phyloP scores from a whole-genome alignment of 2,888 invertebrate genomes.

The Unio delphinus region DNA sequence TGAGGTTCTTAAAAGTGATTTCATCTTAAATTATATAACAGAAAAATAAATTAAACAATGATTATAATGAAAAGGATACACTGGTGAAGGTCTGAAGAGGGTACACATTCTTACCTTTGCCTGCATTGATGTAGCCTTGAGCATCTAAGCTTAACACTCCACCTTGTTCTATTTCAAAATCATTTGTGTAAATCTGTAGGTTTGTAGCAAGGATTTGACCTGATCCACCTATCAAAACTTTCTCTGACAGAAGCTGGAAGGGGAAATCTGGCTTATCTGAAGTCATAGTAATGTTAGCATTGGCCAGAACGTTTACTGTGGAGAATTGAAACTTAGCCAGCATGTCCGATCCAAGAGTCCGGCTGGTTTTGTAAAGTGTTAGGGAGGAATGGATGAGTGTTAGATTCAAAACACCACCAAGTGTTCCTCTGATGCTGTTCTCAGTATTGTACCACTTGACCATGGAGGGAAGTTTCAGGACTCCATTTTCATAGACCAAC shows the following conservation, averaged over 20 bases:
- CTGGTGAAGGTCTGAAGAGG: no score
- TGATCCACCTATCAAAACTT: constrained; percentile 28
- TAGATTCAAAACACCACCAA: constrained; percentile 43
- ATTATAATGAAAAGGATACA: no score
- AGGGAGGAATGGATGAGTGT: constrained; percentile 29
- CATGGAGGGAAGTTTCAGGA: constrained; percentile 29
- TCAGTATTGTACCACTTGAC: constrained; percentile 35
- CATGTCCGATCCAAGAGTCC: constrained; percentile 15
- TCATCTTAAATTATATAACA: no score
- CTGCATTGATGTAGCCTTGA: constrained; percentile 17
- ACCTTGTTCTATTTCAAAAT: constrained; percentile 37
- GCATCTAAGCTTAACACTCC: constrained; percentile 30
- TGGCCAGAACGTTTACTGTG: constrained; percentile 22
- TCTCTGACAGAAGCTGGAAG: constrained; percentile 11
- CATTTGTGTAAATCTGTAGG: constrained; percentile 17
- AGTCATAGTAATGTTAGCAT: constrained; percentile 18
- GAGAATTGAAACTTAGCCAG: constrained; percentile 20
- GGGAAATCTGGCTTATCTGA: constrained; percentile 11
- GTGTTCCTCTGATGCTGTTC: constrained; percentile 36
- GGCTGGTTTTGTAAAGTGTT: constrained; percentile 22
- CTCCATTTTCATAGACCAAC: constrained; percentile 33
- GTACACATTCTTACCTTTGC: constrained; percentile 30
- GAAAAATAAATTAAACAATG: no score
- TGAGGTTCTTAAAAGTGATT: no score
- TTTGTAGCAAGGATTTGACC: constrained; percentile 22